A percentile compares a stretch with the other conserved stretches of the same genome.
Conservation (phyloP, 2,113 vertebrate genomes). For the Hiodon tergisus region DNA sequence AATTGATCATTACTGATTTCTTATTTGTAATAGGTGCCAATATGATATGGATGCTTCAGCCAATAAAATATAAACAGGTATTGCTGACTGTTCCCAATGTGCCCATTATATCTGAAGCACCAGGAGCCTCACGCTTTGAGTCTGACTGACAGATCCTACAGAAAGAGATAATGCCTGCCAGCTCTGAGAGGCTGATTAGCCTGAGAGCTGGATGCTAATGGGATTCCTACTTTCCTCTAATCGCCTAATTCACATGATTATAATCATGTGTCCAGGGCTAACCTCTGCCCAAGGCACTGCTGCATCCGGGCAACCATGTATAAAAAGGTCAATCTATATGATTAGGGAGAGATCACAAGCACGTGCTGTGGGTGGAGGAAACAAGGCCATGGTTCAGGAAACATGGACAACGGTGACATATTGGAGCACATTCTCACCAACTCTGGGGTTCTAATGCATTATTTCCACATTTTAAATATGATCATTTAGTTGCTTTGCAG, state of each 20-base stretch:
- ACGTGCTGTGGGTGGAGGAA: neutral
- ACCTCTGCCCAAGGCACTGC: neutral
- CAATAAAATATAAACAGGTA: too few species aligned
- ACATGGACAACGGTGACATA: too few species aligned
- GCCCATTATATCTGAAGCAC: too few species aligned
- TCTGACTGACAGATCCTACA: neutral
- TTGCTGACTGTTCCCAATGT: too few species aligned
- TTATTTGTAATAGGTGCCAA: too few species aligned
- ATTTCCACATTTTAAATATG: too few species aligned
- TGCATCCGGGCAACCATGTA: conserved; percentile 1
- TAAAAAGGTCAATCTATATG: neutral
- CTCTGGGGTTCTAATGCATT: too few species aligned
- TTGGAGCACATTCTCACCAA: too few species aligned
- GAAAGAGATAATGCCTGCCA: neutral
- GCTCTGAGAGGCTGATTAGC: conserved; percentile 36
- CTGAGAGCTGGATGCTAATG: conserved; percentile 32
- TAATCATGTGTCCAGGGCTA: neutral
- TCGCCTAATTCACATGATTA: conserved; percentile 41
- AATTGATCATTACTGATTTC: too few species aligned
- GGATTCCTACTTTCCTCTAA: conserved; percentile 43
- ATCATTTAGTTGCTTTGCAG: too few species aligned
- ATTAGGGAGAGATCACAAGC: neutral
- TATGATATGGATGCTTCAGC: too few species aligned
- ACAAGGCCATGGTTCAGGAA: neutral
- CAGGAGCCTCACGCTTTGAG: too few species aligned